Conservation (phyloP, 2,113 vertebrate species). For the Varanus komodoensis region DNA sequence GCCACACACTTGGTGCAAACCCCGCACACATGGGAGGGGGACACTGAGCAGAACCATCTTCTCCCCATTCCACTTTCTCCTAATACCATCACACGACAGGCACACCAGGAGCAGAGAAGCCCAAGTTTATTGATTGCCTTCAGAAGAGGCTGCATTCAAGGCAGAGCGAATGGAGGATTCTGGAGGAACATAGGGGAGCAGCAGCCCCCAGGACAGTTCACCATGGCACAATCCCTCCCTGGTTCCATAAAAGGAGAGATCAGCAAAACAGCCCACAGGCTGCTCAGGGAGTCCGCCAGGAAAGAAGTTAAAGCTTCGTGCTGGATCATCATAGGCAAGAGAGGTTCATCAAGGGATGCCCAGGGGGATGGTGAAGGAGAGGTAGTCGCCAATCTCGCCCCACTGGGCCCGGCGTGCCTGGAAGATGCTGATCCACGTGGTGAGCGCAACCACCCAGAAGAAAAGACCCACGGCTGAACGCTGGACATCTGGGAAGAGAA, state of each 20-base stretch:
- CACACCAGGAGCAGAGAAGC: neutral
- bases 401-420: conserved; percentile 88
- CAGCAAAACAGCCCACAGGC: neutral
- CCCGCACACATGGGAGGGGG: too few species aligned
- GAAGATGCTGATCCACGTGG: conserved; percentile 90
- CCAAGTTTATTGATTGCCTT: conserved; percentile 29
- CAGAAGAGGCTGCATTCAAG: neutral
- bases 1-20: neutral
- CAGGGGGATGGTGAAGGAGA: conserved; percentile 91
- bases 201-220: neutral
- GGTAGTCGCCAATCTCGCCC: conserved; percentile 89
- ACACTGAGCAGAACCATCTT: neutral
- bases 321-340: neutral
- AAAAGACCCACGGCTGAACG: conserved; percentile 86
- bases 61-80: neutral
- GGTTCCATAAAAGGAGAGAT: neutral
- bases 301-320: neutral
- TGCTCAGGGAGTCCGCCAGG: neutral
- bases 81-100: neutral
- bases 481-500: conserved; percentile 83
- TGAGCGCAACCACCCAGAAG: conserved; percentile 87
- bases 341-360: conserved; percentile 78
- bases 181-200: neutral
- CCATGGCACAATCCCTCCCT: neutral
- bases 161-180: neutral